Evolutionary conservation across 2,888 invertebrate species (phyloP), one percentile per base, ranked within the genome.

Genomic region (Tetragnatha montana): DNA sequence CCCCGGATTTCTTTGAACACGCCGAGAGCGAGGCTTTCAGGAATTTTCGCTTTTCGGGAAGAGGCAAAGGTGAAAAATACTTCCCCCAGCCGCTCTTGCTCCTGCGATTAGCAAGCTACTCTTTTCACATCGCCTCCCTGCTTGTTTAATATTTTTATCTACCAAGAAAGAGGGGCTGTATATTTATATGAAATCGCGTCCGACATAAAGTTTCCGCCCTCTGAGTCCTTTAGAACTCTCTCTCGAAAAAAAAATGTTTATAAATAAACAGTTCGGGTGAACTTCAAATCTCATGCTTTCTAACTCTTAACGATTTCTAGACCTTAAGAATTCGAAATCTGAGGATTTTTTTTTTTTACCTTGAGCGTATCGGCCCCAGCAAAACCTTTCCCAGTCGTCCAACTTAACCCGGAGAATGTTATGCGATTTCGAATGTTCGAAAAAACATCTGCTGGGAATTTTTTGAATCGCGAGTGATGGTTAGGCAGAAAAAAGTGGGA

Each of bases 41-140:
- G 60, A 80, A 80, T 80, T 80, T 78, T 80, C 79, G 12, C 68
- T 80, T 51, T 60, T 60, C 35, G 17, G 68, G n/a, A 80, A 80
- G 17, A 12, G 19, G 49, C 35, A 76, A 83, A 84, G 84, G 70
- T 50, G 84, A 76, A 84, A 83, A 84, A 78, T 84, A 84, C 70
- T 78, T 84, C 70, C 84, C 19, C 51, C 70, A 22, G 35, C 35
- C 35, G 1, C 35, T 8, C 22, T 73, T 35, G 14, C 68, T n/a
- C 68, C 35, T 75, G 14, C 84, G 84, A 84, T 84, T 84, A 78
- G 76, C 50, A 78, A 70, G 50, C 76, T 78, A 84, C 78, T 84
- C 76, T 50, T 83, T 84, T 84, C 84, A 84, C 49, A 70, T 22
- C 10, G 84, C 69, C 1, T 35, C 35, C 35, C 76, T 76, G 47